Base-by-base conservation (phyloP, 2,113 vertebrate species). In the Antechinus stuartii region DNA sequence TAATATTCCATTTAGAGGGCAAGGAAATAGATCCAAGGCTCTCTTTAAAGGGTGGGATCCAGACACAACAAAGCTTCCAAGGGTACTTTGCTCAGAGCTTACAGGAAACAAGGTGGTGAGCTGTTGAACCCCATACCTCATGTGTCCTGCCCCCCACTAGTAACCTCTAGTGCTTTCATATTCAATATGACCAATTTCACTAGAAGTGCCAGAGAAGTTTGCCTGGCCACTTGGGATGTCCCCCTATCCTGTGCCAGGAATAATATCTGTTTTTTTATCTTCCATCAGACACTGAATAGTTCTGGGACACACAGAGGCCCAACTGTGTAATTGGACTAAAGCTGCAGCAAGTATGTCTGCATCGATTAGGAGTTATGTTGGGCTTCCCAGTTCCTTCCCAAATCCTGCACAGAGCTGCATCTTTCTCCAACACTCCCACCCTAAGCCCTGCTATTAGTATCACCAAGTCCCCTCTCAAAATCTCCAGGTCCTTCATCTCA, bases 171-270 rank as follows among this genome's bases (percentile, higher is more conserved):
- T 25, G 26, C n/a, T 42, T 47, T 52, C 24, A 19, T 3, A 55
- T 54, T 90, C 49, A n/a, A 46, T 49, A 93, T 26, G 52, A 89
- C 22, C 46, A 91, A 42, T 90, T 47, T 19, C 42, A n/a, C 42
- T 42, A 90, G 42, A 92, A 93, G 26, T 42, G 61, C 93, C n/a
- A 61, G 93, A 35, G 35, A 91, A 92, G 52, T 12, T 92, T 90
- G 23, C 23, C 46, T 46, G 27, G 55, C n/a, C 35, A 56, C 52
- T 93, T 90, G 52, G 54, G 61, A 56, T 16, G 11, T n/a, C 68
- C n/a, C 35, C 35, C 16, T 1, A 54, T 50, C 50, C 22, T 91
- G 27, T 49, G 26, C 90, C 90, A 93, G 46, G 55, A 8, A 42
- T 19, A 8, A 3, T 49, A 42, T n/a, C 14, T 1, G 24, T 54